Base-by-base conservation (phyloP, 2,113 vertebrate genomes). In the Forbesichthys agassizii region DNA sequence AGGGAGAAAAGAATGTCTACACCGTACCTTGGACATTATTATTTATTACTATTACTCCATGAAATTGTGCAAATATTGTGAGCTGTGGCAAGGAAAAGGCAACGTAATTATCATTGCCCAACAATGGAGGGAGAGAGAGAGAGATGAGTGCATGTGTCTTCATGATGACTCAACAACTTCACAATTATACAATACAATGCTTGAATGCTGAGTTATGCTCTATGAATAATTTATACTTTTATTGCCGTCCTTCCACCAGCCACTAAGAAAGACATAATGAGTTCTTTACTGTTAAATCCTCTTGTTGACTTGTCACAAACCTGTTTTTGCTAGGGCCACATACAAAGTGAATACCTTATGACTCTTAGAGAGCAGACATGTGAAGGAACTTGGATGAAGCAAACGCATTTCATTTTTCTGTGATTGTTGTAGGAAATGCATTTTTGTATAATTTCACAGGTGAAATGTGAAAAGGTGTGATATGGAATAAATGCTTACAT, bases 361-460 rank as follows among this genome's bases (percentile, higher is more conserved):
- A 42, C 36, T 42, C 69, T 67, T 14, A 62, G 57, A 64, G 49
- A 78, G 72, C 61, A 7, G 46, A 12, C 54, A 61, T 64, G 83
- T 80, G 74, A 75, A 74, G 71, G 83, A 86, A 27, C 27, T 27
- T 27, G 27, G 27, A 27, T 27, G 2, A 27, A 2, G 27, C 27
- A 27, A 85, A 71, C 74, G 4, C 74, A 66, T 78, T 84, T 77
- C 8, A 75, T 84, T 82, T 75, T 57, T 60, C 75, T 59, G 71
- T 69, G 70, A 69, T 62, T 71, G 68, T 74, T 74, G 27, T 58
- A 56, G 73, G 27, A 75, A 78, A 77, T 80, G 75, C 67, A 68
- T 74, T 2, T 2, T 27, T 58, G 49, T 81, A 53, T 53, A 14
- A 73, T 42, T 42, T 42, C 5, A 42, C 36, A 42, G 36, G 36